Evolutionary conservation across 2,797 vertebrate species (phyloP).

Genomic region (Pantherophis alleghaniensis): DNA sequence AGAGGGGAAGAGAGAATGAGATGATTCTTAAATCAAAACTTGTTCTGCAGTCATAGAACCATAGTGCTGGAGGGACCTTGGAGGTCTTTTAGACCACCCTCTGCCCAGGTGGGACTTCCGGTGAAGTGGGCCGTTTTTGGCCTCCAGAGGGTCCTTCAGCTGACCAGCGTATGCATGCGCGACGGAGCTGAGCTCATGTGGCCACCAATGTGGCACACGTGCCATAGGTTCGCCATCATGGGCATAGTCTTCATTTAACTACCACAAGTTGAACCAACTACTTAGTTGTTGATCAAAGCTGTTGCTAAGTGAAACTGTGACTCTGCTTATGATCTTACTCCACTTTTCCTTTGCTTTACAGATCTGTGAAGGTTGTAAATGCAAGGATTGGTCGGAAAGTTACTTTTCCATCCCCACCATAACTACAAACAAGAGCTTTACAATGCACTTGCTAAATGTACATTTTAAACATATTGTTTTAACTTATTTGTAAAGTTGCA

Average conservation of each 20-base stretch:
- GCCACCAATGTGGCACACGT: too few relatives aligned
- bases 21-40: background rate
- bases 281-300: background rate
- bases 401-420: background rate
- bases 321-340: background rate
- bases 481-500: background rate
- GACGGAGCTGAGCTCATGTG: too few relatives aligned
- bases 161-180: too few relatives aligned
- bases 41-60: background rate
- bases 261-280: background rate
- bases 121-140: too few relatives aligned
- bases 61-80: too few relatives aligned
- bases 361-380: background rate
- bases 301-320: background rate
- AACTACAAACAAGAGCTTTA: background rate
- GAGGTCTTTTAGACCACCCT: too few relatives aligned
- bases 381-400: background rate
- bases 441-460: background rate
- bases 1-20: background rate
- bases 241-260: background rate
- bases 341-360: background rate
- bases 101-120: too few relatives aligned
- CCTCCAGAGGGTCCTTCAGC: too few relatives aligned
- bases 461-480: background rate
- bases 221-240: too few relatives aligned